phyloP scores from a whole-genome alignment of 2,797 vertebrate genomes.

The Sebastes aleutianus region DNA sequence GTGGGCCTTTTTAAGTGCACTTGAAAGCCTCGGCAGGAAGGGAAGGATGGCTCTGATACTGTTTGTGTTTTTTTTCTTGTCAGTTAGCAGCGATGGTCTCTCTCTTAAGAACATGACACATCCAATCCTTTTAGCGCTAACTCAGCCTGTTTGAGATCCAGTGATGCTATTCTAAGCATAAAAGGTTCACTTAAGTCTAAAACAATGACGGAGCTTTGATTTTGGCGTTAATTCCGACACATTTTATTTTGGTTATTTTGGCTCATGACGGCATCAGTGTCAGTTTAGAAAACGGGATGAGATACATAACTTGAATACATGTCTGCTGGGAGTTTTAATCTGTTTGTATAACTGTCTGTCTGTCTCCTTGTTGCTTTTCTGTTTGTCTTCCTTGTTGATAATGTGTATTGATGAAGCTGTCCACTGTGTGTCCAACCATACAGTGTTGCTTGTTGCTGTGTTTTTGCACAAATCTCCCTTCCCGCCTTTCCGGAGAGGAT shows the following conservation, averaged over 20 bases:
- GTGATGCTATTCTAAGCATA: constrained; percentile 2
- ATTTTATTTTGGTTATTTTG: not conserved
- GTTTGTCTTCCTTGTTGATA: not conserved
- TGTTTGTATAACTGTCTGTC: not conserved
- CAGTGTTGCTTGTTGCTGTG: constrained; percentile 79
- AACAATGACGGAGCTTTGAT: constrained; percentile 14
- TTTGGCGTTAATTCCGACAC: not conserved
- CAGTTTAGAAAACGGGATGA: not conserved
- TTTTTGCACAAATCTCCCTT: constrained; percentile 77
- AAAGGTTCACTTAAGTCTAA: constrained; percentile 17
- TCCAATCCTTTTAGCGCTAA: constrained; percentile 13
- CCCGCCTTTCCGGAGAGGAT: constrained; percentile 79
- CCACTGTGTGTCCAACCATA: constrained; percentile 65
- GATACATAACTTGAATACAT: not conserved
- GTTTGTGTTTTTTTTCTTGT: constrained; percentile 18
- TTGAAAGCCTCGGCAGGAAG: constrained; percentile 50
- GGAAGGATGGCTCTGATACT: constrained; percentile 28
- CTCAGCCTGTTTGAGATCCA: constrained; percentile 15
- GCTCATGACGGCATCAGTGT: not conserved
- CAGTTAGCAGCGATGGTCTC: constrained; percentile 21
- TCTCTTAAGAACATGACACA: constrained; percentile 23
- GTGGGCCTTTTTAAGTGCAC: constrained; percentile 53
- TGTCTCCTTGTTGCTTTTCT: not conserved
- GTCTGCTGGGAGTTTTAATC: not conserved
- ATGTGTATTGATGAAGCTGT: constrained; percentile 8